phyloP scores from a whole-genome alignment of 2,888 invertebrate genomes.

The Torymus aiolomorphi region DNA sequence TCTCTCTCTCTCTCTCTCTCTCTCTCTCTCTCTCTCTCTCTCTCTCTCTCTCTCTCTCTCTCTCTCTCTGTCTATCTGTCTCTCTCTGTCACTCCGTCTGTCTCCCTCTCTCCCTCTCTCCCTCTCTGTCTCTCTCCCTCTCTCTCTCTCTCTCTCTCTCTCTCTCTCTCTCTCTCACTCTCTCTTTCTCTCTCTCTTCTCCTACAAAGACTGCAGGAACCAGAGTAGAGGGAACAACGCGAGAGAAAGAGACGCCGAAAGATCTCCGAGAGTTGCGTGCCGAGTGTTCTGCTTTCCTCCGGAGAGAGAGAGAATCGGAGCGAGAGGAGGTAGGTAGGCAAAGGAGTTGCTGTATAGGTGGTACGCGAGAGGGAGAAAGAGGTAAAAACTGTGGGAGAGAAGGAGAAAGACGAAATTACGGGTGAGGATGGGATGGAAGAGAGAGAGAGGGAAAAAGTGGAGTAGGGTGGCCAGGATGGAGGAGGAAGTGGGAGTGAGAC shows the following conservation, averaged over 20 bases:
- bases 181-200: not conserved
- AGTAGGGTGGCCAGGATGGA: slow-evolving; percentile 35
- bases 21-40: not conserved
- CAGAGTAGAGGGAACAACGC: slow-evolving; percentile 15
- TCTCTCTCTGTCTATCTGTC: not conserved
- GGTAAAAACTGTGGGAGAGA: slow-evolving; percentile 8
- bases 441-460: not conserved
- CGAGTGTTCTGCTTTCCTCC: slow-evolving; percentile 15
- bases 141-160: not conserved
- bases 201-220: slow-evolving; percentile 25
- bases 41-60: not conserved
- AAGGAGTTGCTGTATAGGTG: not conserved
- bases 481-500: slow-evolving; percentile 45
- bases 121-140: slow-evolving; percentile 45
- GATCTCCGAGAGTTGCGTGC: slow-evolving; percentile 12
- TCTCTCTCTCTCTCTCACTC: not conserved
- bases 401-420: slow-evolving; percentile 30
- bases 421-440: slow-evolving; percentile 25
- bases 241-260: slow-evolving; percentile 5
- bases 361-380: slow-evolving; percentile 1
- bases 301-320: not conserved
- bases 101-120: slow-evolving; percentile 13
- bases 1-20: not conserved
- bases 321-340: slow-evolving; percentile 5
- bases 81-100: too few species aligned